Evolutionary conservation across 1,140 invertebrate genomes (phyloP).

Genomic region (Aethina tumida): DNA sequence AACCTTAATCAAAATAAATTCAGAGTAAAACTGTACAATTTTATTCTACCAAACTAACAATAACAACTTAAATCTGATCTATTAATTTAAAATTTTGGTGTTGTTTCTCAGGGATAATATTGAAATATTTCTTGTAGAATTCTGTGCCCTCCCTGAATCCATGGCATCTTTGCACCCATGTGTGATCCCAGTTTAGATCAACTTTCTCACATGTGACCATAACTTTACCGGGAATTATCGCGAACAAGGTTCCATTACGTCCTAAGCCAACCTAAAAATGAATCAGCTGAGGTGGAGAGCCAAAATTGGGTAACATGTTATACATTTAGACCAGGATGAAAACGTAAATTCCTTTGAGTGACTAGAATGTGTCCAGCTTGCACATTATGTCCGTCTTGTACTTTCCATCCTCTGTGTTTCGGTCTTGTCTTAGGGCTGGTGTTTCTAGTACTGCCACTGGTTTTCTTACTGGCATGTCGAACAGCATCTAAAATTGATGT

Average conservation of each 20-base stretch:
- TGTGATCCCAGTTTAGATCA: constrained; percentile 59
- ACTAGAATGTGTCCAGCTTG: constrained; percentile 55
- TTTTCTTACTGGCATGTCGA: constrained; percentile 61
- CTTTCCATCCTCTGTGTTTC: constrained; percentile 62
- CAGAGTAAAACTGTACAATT: too few relatives aligned
- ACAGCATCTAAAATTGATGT: too few relatives aligned
- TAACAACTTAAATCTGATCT: constrained; percentile 47
- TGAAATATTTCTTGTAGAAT: constrained; percentile 76
- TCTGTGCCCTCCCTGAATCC: constrained; percentile 44
- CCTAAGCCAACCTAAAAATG: constrained; percentile 64
- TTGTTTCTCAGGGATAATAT: constrained; percentile 64
- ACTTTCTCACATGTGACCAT: constrained; percentile 66
- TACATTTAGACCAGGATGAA: constrained; percentile 75
- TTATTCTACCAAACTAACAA: too few relatives aligned
- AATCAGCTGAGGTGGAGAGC: neutral
- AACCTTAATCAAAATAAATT: too few relatives aligned
- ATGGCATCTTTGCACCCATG: constrained; percentile 56
- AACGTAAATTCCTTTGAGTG: constrained; percentile 55
- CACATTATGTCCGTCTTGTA: constrained; percentile 54
- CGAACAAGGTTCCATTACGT: constrained; percentile 63
- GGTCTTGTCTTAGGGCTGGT: constrained; percentile 49
- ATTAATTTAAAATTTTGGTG: constrained; percentile 64
- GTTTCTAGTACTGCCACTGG: constrained; percentile 53
- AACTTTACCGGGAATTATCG: constrained; percentile 61
- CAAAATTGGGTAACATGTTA: neutral